phyloP scores from a whole-genome alignment of 2,888 invertebrate species.

The Polydrusus tereticollis region DNA sequence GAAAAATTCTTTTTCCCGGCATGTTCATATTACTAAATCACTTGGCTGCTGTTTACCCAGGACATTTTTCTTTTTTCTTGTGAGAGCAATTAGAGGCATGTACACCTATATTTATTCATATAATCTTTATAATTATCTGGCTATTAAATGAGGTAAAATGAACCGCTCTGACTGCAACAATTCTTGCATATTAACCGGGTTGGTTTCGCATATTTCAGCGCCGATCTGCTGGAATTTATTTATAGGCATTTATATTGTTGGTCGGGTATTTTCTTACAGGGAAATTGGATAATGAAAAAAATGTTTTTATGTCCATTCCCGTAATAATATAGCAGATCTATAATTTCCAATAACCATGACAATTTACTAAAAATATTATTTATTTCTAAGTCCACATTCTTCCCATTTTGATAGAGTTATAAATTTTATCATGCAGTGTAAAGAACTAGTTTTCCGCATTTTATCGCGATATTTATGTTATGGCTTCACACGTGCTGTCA shows the following conservation, averaged over 20 bases:
- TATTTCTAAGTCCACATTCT: not conserved
- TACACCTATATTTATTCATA: slow-evolving; percentile 40
- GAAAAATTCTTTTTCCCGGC: slow-evolving; percentile 14
- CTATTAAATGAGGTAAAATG: slow-evolving; percentile 28
- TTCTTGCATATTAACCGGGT: slow-evolving; percentile 31
- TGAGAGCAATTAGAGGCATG: slow-evolving; percentile 36
- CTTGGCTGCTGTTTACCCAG: slow-evolving; percentile 39
- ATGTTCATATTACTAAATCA: slow-evolving; percentile 38
- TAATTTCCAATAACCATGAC: not conserved
- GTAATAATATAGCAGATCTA: not conserved
- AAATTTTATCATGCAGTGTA: slow-evolving; percentile 11
- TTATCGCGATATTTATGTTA: not conserved
- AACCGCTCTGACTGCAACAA: slow-evolving; percentile 1
- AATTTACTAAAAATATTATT: not conserved
- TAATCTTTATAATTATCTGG: slow-evolving; percentile 38
- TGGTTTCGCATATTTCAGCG: slow-evolving; percentile 22
- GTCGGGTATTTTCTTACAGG: not conserved
- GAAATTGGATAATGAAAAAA: not conserved
- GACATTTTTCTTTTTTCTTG: slow-evolving; percentile 20
- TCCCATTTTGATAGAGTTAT: not conserved
- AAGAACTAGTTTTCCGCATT: not conserved
- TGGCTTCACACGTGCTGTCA: slow-evolving; percentile 13
- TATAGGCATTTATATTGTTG: not conserved
- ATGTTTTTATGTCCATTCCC: not conserved
- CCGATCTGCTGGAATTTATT: slow-evolving; percentile 15